phyloP scores from a whole-genome alignment of 2,113 vertebrate species.

The Brienomyrus brachyistius region DNA sequence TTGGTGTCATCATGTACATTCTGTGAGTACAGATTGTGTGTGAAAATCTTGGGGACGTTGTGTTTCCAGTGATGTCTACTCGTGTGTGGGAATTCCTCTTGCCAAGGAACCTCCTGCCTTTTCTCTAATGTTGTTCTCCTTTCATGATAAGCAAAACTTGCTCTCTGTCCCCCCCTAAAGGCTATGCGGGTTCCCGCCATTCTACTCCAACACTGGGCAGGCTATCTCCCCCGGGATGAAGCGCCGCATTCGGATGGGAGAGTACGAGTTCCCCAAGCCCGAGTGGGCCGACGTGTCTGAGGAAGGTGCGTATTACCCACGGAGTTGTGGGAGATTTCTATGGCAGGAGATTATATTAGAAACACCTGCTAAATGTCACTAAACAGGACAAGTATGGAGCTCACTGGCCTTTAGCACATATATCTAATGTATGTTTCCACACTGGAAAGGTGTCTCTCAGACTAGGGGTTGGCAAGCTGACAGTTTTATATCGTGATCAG shows the following conservation, averaged over 20 bases:
- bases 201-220: constrained; percentile 97
- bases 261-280: constrained; percentile 92
- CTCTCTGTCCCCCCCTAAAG: constrained; percentile 50
- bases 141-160: not conserved
- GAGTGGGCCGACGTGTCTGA: constrained; percentile 96
- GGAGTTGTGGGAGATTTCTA: not conserved
- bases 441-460: not conserved
- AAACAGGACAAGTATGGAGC: not conserved
- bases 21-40: constrained; percentile 73
- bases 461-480: no score
- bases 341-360: no score
- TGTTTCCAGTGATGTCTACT: not conserved
- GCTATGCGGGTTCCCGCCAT: constrained; percentile 92
- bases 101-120: not conserved
- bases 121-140: not conserved
- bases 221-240: constrained; percentile 99
- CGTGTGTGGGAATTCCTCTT: constrained; percentile 3
- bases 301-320: constrained; percentile 65
- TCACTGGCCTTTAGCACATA: not conserved
- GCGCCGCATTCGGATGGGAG: constrained; percentile 91
- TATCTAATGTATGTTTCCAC: not conserved
- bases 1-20: constrained; percentile 98
- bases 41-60: not conserved
- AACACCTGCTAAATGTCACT: not conserved
- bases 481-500: no score